Base-by-base conservation (phyloP, 2,797 vertebrate species). In the Catamblyrhynchus diadema region DNA sequence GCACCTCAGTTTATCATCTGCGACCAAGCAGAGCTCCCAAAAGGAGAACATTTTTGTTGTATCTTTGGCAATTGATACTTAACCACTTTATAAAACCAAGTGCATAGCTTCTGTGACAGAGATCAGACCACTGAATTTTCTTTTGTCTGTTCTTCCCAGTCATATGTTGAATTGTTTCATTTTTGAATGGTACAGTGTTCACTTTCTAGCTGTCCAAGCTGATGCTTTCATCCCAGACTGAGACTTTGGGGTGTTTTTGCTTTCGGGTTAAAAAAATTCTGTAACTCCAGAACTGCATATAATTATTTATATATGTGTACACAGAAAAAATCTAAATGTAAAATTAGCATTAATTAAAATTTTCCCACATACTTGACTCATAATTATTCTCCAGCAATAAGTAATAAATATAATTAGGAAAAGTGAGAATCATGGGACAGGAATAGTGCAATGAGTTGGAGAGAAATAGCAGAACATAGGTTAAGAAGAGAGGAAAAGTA, bases 301-400 rank as follows among this genome's bases (percentile, higher is more conserved):
- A 74, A 73, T 94, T 90, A 90, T 89, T 86, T 89, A 74, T 93
- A 89, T 81, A 78, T 64, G 39, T 85, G 64, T 66, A 85, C 53
- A 87, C 24, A 60, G 71, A 32, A 56, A 86, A 88, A 82, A 70
- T 94, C 61, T 73, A 92, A 93, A 89, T 92, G 88, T 62, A 93
- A 95, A 96, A 93, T 90, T 93, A 87, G 19, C 50, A 88, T 87
- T 93, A 90, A 95, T 96, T 96, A 95, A 88, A 82, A 74, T 85
- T 93, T 96, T 87, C 50, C 71, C 32, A 61, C 67, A 87, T 94
- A 65, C 48, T 95, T 95, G 78, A 80, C 74, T 94, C 78, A 78
- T 87, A 89, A 92, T 95, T 95, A 94, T 95, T 96, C 83, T 91
- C 30, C 19, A 91, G 35, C 35, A 89, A 85, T 82, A 90, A 93